A percentile compares a stretch with the other conserved stretches of the same genome.
phyloP scores from a whole-genome alignment of 2,888 invertebrate species.

The Perdita meconis region DNA sequence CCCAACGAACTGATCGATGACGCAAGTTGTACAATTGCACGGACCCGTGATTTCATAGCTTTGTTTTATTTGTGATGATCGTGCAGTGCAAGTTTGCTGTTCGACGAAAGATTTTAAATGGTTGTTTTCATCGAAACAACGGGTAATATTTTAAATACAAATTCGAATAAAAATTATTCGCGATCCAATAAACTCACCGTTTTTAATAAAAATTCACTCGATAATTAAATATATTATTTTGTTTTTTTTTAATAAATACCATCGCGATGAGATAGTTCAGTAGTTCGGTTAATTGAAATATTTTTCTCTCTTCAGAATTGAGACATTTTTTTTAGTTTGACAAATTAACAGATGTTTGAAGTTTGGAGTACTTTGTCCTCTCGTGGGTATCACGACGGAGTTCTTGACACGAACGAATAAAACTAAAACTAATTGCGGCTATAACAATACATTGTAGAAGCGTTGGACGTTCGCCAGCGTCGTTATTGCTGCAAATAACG shows the following conservation, averaged over 20 bases:
- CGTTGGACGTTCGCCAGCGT: constrained; percentile 59
- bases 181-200: no score
- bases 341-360: not conserved
- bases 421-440: constrained; percentile 59
- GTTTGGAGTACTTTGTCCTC: not conserved
- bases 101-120: not conserved
- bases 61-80: constrained; percentile 16
- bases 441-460: constrained; percentile 63
- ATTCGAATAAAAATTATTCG: no score
- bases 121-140: not conserved
- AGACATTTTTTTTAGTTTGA: not conserved
- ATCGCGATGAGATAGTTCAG: no score
- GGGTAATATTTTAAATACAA: no score
- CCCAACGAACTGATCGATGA: constrained; percentile 32
- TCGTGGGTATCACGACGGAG: constrained; percentile 1
- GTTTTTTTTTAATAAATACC: no score
- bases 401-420: constrained; percentile 39
- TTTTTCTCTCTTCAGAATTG: not conserved
- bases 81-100: not conserved
- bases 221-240: no score
- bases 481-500: constrained; percentile 69
- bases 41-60: not conserved
- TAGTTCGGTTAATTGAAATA: no score
- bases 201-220: no score
- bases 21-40: constrained; percentile 36